These are phyloP conservation scores for Thryonomys swinderianus DNA, from an alignment of 2,113 vertebrate species.

Conservation along the genomic window DNA sequence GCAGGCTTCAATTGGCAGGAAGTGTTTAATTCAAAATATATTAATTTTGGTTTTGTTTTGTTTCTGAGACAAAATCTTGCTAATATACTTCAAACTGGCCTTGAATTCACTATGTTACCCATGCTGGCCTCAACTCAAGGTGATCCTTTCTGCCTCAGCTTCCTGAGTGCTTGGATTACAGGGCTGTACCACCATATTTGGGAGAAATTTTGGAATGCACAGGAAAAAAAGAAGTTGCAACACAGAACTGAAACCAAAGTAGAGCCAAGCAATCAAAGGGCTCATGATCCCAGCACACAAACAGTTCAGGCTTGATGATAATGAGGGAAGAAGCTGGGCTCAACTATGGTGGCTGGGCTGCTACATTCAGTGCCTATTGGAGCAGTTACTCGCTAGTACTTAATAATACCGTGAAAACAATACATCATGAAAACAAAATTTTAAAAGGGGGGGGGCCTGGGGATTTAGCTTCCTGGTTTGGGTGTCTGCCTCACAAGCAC, in stretches of 20 bases:
- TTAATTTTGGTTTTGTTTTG: background rate
- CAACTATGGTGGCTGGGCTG: background rate
- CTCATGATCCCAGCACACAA: too few relatives aligned
- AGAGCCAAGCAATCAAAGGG: too few relatives aligned
- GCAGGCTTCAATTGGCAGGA: background rate
- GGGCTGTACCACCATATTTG: background rate
- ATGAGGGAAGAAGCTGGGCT: background rate
- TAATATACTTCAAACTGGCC: too few relatives aligned
- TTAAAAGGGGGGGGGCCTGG: too few relatives aligned
- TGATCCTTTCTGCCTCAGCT: background rate
- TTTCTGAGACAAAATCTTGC: background rate
- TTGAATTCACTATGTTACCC: too few relatives aligned
- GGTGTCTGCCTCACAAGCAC: too few relatives aligned
- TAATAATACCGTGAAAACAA: background rate
- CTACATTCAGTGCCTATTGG: background rate
- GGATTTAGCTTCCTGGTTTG: too few relatives aligned
- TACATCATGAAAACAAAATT: too few relatives aligned
- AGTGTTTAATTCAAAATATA: conserved; percentile 1
- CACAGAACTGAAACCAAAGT: background rate
- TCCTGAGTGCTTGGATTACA: background rate
- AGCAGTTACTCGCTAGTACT: background rate
- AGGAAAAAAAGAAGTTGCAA: background rate
- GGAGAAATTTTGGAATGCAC: background rate
- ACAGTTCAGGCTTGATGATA: too few relatives aligned
- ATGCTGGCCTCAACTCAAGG: background rate